phyloP scores from a whole-genome alignment of 2,797 vertebrate species.

The Pangasius sanitwongsei region DNA sequence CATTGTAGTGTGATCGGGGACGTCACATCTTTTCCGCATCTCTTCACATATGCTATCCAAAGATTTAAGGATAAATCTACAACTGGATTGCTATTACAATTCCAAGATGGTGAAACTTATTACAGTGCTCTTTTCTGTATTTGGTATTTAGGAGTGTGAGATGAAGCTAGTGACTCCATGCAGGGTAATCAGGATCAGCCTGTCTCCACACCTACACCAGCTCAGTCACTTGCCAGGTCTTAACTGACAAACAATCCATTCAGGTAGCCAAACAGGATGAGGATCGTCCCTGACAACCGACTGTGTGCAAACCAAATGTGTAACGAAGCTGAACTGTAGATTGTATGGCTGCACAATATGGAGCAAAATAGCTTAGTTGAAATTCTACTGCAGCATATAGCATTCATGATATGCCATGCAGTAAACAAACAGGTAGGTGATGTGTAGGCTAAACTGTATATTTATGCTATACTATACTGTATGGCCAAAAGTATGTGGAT shows the following conservation, averaged over 20 bases:
- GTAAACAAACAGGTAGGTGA: not conserved
- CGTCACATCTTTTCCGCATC: not conserved
- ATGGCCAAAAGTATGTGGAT: not conserved
- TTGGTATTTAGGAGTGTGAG: not conserved
- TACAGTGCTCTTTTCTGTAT: not conserved
- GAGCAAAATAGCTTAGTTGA: not conserved
- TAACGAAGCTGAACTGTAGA: constrained; percentile 2
- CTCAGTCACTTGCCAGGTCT: not conserved
- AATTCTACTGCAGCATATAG: not conserved
- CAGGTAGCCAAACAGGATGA: constrained; percentile 20
- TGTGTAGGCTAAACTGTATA: not conserved
- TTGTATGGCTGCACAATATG: too few relatives aligned
- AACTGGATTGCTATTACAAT: not conserved
- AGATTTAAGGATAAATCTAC: not conserved
- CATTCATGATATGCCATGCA: not conserved
- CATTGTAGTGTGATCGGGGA: not conserved
- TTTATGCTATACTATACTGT: not conserved
- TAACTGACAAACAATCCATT: constrained; percentile 15
- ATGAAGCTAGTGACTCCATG: not conserved
- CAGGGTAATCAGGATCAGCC: constrained; percentile 40
- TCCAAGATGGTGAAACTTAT: not conserved
- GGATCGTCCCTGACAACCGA: not conserved
- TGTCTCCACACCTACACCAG: constrained; percentile 34
- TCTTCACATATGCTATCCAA: not conserved
- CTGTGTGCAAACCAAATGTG: not conserved